phyloP scores from a whole-genome alignment of 2,113 vertebrate species.

The Rattus rattus region DNA sequence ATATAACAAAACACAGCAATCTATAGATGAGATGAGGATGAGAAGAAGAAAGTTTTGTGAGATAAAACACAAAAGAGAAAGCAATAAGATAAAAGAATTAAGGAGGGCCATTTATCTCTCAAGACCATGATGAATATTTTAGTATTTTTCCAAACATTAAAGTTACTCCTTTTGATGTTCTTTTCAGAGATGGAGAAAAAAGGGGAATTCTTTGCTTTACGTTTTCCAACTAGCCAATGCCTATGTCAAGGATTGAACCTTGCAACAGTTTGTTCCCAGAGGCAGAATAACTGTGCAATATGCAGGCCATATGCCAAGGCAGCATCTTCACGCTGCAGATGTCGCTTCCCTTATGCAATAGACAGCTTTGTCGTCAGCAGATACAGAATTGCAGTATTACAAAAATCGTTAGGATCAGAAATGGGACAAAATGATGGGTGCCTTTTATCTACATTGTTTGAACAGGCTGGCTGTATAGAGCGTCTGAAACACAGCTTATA shows the following conservation, averaged over 20 bases:
- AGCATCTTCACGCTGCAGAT: conserved; percentile 29
- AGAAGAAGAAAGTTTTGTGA: neutral
- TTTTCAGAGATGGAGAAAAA: neutral
- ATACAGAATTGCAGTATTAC: conserved; percentile 56
- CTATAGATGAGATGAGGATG: neutral
- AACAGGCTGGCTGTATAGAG: conserved; percentile 13
- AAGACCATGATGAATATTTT: neutral
- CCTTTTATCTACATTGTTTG: conserved; percentile 60
- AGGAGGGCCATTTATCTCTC: neutral
- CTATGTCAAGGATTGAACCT: neutral
- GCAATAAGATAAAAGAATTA: neutral
- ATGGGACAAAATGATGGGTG: conserved; percentile 52
- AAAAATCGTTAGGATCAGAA: conserved; percentile 47
- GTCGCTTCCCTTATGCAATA: conserved; percentile 26
- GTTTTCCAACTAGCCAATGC: neutral
- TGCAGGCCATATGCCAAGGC: neutral
- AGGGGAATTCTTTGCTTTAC: neutral
- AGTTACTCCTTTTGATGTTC: neutral
- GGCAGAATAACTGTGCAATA: neutral
- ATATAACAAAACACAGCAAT: neutral
- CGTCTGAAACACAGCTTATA: conserved; percentile 2
- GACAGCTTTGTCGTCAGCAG: conserved; percentile 24
- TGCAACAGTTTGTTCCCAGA: neutral
- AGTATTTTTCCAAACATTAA: neutral
- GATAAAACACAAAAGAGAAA: neutral